Conservation (phyloP, 2,888 invertebrate species). For the Drosophila emarginata region DNA sequence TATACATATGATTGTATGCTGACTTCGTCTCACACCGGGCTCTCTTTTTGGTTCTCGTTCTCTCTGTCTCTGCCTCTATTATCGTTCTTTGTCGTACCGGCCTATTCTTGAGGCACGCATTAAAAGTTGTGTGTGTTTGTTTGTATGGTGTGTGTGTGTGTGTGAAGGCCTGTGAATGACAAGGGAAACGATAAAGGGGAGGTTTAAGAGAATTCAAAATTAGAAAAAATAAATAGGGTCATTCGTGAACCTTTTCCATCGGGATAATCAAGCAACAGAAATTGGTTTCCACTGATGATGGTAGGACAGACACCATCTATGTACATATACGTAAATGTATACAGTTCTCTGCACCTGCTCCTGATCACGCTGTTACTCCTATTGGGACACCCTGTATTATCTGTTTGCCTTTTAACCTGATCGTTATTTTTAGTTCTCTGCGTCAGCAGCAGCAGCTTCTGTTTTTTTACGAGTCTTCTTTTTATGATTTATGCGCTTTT, state of each 20-base stretch:
- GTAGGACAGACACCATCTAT: too few relatives aligned
- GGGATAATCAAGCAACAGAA: conserved; percentile 17
- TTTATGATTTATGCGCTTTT: conserved; percentile 49
- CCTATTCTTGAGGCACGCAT: conserved; percentile 59
- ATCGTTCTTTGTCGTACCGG: conserved; percentile 5
- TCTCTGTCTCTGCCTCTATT: conserved; percentile 29
- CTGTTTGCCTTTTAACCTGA: conserved; percentile 41
- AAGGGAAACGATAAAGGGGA: conserved; percentile 26
- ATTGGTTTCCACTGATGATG: too few relatives aligned
- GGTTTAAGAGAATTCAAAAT: conserved; percentile 1
- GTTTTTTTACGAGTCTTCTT: conserved; percentile 43
- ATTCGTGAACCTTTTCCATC: conserved; percentile 46
- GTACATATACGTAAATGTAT: too few relatives aligned
- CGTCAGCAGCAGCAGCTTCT: conserved; percentile 43
- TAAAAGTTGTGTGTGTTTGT: conserved; percentile 40
- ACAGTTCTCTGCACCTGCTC: conserved; percentile 56
- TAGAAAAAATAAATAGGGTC: conserved; percentile 63
- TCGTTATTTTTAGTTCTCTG: conserved; percentile 66
- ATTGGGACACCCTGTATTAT: conserved; percentile 59
- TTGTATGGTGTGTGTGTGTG: conserved; percentile 25
- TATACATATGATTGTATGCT: conserved; percentile 29
- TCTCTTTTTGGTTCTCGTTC: conserved; percentile 29
- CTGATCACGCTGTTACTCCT: background rate
- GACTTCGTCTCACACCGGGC: background rate
- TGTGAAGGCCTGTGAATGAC: conserved; percentile 1